Evolutionary conservation across 2,113 vertebrate genomes (phyloP), one percentile per base, ranked within the genome.

Genomic region (Hiodon alosoides): DNA sequence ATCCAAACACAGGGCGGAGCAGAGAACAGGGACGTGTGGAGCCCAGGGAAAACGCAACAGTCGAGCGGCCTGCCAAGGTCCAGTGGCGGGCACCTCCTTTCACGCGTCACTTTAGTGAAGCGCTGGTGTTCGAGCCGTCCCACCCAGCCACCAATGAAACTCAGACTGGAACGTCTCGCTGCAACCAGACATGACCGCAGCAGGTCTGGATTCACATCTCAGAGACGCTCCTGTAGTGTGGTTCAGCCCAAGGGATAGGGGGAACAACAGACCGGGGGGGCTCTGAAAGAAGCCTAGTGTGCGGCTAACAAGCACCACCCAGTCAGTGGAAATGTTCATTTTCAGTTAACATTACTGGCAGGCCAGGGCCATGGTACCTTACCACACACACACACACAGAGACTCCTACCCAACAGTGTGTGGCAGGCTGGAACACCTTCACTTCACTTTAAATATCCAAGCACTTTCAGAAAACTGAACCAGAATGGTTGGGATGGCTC

Each of bases 241-340:
- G 69, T 59, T 11, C 46, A 50, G 17, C 52, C 46, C 31, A 31
- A 31, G 31, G 31, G 53, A 65, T 0, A 53, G 58, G 52, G 7
- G 54, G 62, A 13, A 67, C 46, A 16, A 52, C 3, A 48, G 10
- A 55, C 50, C 57, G 55, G 54, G 17, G 54, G 47, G 48, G 17
- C 53, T 47, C 16, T 7, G 69, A 71, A 71, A 47, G 54, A 71
- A 46, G 55, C 10, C 55, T 53, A 16, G 53, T 71, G 69, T 71
- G 55, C 16, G 6, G 53, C 55, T 71, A 59, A 16, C 55, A 58
- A 71, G 55, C 55, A 46, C 52, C 16, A 11, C 16, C n/a, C 54
- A 10, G 46, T 71, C 54, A 71, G 55, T 10, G n/a, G 69, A 13
- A 46, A 53, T 71, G 58, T 46, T 17, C 16, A 66, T 7, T n/a